Conservation (phyloP, 2,113 vertebrate species). For the Dinomys branickii region DNA sequence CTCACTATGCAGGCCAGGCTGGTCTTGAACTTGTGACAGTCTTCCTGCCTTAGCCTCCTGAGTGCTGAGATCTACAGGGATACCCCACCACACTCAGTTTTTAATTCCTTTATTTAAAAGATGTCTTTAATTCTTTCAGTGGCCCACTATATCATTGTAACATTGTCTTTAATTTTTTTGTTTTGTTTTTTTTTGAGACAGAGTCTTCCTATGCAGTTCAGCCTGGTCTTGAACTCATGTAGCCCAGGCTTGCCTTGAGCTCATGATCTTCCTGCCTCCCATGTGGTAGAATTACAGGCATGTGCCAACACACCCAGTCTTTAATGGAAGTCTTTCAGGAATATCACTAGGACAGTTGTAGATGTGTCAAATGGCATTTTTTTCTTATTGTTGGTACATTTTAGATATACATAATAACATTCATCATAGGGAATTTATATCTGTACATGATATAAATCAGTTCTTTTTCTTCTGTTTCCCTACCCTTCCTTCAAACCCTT, state of each 20-base stretch:
- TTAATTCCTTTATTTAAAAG: not conserved
- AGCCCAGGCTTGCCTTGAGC: not conserved
- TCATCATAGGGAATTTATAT: not conserved
- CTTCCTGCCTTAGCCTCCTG: not conserved
- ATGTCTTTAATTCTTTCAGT: not conserved
- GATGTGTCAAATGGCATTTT: not conserved
- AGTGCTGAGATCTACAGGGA: not conserved
- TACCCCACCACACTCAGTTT: not conserved
- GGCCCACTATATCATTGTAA: not conserved
- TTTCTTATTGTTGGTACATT: not conserved
- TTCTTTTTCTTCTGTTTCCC: not conserved
- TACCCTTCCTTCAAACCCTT: not conserved
- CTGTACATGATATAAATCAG: not conserved
- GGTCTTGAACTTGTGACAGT: not conserved
- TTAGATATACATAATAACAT: not conserved
- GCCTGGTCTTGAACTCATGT: not conserved
- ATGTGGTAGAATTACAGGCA: not conserved
- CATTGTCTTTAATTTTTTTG: not conserved
- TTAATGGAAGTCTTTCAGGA: not conserved
- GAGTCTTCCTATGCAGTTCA: not conserved
- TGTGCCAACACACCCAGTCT: not conserved
- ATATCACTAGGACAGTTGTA: not conserved
- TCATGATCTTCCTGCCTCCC: not conserved
- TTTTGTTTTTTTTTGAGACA: not conserved
- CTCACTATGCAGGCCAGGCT: not conserved